Evolutionary conservation across 2,113 vertebrate genomes (phyloP), one percentile per base, ranked within the genome.

Genomic region (Callithrix jacchus): DNA sequence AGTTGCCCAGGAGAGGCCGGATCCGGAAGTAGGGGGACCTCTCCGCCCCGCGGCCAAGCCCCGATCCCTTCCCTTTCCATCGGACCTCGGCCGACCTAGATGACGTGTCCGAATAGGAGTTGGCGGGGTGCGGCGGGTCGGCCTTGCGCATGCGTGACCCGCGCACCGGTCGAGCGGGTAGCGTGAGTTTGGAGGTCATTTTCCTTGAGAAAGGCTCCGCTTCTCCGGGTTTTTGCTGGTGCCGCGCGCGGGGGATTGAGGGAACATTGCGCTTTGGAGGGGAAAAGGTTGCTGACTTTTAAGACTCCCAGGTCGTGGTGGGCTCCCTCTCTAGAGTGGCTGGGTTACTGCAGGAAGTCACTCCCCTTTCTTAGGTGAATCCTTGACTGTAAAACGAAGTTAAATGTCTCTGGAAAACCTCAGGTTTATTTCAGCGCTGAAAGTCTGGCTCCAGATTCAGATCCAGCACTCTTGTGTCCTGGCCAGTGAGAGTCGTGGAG

Each of bases 41-140:
- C 71, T 1, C 23, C 11, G 14, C 54, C 47, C 37, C 0, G 8
- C 14, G 3, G 37, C 35, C 10, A 0, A 16, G 23, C 27, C 52
- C 83, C n/a, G 37, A 58, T 61, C 42, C 0, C 0, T 1, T 21
- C 21, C 90, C 56, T 68, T 1, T 85, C 91, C 68, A 14, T 70
- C 54, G 4, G 77, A 35, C 25, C 18, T 68, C 0, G 11, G 45
- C 74, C 0, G 6, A 13, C 32, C n/a, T 1, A 32, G 94, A 37
- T 98, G 98, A 98, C 98, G 98, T 98, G 98, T 98, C 97, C n/a
- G 76, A 66, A 76, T 27, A 4, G 45, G 73, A 68, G 47, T 7
- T 58, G 66, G 92, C n/a, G 9, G 61, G 61, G 73, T 0, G 70
- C 0, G 4, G 56, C 37, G 3, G 6, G 11, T 5, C 3, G 6